These are phyloP conservation scores for Eristalis pertinax DNA, from an alignment of 2,888 invertebrate species.

Conservation along the genomic window DNA sequence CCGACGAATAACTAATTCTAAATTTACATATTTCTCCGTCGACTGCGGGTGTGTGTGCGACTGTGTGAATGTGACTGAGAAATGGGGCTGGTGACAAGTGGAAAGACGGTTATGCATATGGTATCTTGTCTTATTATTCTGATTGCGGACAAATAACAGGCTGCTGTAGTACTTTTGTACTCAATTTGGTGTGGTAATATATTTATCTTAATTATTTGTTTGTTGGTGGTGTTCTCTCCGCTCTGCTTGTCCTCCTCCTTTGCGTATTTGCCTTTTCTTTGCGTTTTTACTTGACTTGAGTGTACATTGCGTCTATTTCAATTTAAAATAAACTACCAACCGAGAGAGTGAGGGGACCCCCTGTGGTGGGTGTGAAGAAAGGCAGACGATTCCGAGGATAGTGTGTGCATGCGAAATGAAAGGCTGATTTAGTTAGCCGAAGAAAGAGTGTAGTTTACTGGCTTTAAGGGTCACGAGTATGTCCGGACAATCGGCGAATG, in stretches of 20 bases:
- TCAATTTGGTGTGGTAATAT: constrained; percentile 59
- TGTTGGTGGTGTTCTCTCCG: background rate
- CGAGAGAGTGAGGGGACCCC: background rate
- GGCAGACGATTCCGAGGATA: background rate
- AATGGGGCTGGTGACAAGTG: constrained; percentile 9
- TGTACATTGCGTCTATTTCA: constrained; percentile 41
- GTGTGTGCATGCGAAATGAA: background rate
- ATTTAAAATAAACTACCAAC: constrained; percentile 47
- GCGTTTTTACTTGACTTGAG: background rate
- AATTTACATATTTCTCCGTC: constrained; percentile 48
- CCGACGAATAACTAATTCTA: constrained; percentile 52
- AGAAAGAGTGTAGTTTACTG: background rate
- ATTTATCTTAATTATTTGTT: constrained; percentile 46
- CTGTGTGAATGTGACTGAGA: constrained; percentile 7
- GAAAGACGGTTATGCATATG: constrained; percentile 11
- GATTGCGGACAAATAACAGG: constrained; percentile 66
- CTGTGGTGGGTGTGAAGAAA: too few relatives aligned
- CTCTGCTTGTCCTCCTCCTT: background rate
- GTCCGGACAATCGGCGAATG: background rate
- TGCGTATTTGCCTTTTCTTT: background rate
- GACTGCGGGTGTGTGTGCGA: background rate
- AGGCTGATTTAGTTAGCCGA: background rate
- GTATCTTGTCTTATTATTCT: constrained; percentile 46
- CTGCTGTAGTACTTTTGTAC: constrained; percentile 59
- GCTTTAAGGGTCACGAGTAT: background rate